These are phyloP conservation scores for Sitobion miscanthi DNA, from an alignment of 1,140 invertebrate genomes.

Conservation along the genomic window DNA sequence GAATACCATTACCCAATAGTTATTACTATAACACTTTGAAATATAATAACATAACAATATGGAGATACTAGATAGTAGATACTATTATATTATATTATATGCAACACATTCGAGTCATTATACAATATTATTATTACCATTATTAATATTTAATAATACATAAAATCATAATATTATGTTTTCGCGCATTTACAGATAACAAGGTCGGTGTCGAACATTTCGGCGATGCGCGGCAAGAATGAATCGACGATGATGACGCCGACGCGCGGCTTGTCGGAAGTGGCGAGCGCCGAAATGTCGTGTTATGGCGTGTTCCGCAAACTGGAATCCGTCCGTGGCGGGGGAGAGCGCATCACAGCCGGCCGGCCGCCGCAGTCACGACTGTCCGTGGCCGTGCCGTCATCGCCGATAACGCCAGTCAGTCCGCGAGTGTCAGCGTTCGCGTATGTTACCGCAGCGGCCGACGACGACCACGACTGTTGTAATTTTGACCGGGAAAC, in stretches of 20 bases:
- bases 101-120: too few species aligned
- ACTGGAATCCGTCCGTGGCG: background rate
- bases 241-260: background rate
- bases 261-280: conserved; percentile 19
- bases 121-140: background rate
- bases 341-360: conserved; percentile 3
- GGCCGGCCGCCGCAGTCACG: background rate
- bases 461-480: background rate
- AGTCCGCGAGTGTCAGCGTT: conserved; percentile 39
- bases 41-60: too few species aligned
- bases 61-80: too few species aligned
- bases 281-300: conserved; percentile 21
- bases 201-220: conserved; percentile 49
- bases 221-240: conserved; percentile 18
- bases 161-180: background rate
- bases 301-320: conserved; percentile 53
- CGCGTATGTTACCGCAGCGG: background rate
- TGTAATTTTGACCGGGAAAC: background rate
- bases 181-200: conserved; percentile 20
- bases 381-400: background rate
- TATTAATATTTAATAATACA: background rate
- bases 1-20: too few species aligned
- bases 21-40: too few species aligned
- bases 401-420: background rate
- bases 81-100: too few species aligned